Conservation (phyloP, 2,797 vertebrate genomes). For the Protosalanx chinensis region DNA sequence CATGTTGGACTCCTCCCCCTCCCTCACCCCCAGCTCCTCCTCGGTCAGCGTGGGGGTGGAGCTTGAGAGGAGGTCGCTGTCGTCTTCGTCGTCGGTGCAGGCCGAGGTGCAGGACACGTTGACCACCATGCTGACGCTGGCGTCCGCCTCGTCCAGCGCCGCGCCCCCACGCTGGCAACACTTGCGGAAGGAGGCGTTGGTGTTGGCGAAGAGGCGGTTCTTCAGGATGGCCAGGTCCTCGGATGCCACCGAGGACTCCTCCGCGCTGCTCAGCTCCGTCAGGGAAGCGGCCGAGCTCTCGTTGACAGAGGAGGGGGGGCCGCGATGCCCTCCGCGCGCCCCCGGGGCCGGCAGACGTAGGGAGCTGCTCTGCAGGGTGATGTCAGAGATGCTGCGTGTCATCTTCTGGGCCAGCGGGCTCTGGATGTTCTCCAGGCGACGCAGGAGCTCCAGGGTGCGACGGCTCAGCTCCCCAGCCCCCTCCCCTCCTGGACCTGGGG, state of each 20-base stretch:
- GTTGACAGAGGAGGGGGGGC: constrained; percentile 80
- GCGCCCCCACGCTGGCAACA: constrained; percentile 51
- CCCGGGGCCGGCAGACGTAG: constrained; percentile 74
- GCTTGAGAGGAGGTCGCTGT: constrained; percentile 95
- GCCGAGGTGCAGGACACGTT: constrained; percentile 94
- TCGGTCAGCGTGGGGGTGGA: constrained; percentile 96
- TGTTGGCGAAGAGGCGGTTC: constrained; percentile 77
- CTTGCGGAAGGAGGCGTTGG: constrained; percentile 81
- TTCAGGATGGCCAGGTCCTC: constrained; percentile 84
- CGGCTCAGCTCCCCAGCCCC: constrained; percentile 89
- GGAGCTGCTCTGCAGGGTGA: constrained; percentile 82
- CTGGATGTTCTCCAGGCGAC: constrained; percentile 93
- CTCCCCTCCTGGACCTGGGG: constrained; percentile 61
- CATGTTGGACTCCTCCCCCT: constrained; percentile 82
- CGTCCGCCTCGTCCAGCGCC: constrained; percentile 81
- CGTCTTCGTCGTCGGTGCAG: constrained; percentile 94
- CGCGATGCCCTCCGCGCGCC: constrained; percentile 40
- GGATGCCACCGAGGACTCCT: constrained; percentile 88
- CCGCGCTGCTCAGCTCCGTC: constrained; percentile 90
- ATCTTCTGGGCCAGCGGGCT: constrained; percentile 84
- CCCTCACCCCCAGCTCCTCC: constrained; percentile 87
- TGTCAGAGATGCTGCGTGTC: constrained; percentile 91
- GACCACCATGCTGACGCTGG: constrained; percentile 95
- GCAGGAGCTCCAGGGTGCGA: constrained; percentile 92
- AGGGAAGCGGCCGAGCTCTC: constrained; percentile 88